These are phyloP conservation scores for Ceratosolen solmsi DNA, from an alignment of 1,140 invertebrate species.

Conservation along the genomic window DNA sequence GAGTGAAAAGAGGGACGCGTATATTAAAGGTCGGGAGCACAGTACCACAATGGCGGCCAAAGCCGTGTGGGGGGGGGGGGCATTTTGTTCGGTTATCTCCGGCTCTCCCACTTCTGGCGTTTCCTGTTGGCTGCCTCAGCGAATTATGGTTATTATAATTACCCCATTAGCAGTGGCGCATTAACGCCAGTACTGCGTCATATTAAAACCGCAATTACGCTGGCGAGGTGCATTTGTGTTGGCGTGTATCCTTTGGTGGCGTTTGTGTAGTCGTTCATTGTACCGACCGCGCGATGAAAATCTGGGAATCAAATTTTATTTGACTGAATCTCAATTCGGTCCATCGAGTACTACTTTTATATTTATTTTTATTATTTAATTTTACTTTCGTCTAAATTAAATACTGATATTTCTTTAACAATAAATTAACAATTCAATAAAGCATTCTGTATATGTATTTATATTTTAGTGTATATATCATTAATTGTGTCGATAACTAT, in stretches of 20 bases:
- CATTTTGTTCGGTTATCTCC: neutral
- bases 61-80: neutral
- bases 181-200: neutral
- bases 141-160: constrained; percentile 57
- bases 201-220: constrained; percentile 52
- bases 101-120: neutral
- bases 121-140: neutral
- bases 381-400: too few species aligned
- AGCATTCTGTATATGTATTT: too few species aligned
- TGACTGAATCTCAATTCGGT: too few species aligned
- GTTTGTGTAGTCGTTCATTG: neutral
- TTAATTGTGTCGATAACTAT: too few species aligned
- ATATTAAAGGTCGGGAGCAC: neutral
- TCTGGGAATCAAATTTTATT: neutral
- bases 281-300: neutral
- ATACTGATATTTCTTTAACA: too few species aligned
- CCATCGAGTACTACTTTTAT: too few species aligned
- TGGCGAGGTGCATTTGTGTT: neutral
- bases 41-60: too few species aligned
- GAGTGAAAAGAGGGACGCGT: too few species aligned
- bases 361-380: too few species aligned
- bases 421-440: too few species aligned
- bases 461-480: too few species aligned
- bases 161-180: constrained; percentile 53
- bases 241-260: neutral